phyloP scores from a whole-genome alignment of 2,113 vertebrate species.

The Rynchops niger region DNA sequence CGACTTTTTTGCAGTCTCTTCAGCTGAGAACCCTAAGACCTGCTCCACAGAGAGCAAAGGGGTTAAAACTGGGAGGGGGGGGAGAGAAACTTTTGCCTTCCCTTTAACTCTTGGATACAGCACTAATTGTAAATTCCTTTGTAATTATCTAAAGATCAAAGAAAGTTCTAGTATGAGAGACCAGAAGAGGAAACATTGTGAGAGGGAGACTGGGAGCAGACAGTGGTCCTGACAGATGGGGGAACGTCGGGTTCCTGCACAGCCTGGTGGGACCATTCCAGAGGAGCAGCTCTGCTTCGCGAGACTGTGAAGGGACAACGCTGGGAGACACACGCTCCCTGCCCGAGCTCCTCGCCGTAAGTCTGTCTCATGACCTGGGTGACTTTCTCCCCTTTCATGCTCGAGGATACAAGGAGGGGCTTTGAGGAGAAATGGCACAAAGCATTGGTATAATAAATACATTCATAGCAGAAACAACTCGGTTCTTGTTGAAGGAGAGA shows the following conservation, averaged over 20 bases:
- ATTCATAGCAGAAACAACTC: slow-evolving; percentile 74
- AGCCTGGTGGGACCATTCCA: not conserved
- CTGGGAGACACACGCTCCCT: not conserved
- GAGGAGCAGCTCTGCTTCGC: not conserved
- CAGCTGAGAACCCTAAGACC: not conserved
- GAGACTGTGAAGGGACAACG: not conserved
- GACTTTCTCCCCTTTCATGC: not conserved
- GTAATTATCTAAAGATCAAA: not conserved
- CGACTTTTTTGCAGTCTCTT: not conserved
- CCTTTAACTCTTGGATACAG: not conserved
- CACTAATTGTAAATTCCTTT: not conserved
- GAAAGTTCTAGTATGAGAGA: not conserved
- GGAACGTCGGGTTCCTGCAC: fast-evolving
- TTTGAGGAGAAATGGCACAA: not conserved
- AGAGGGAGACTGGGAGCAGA: not conserved
- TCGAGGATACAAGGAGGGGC: not conserved
- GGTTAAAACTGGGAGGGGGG: not conserved
- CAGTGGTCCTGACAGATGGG: fast-evolving
- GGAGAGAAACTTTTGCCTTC: not conserved
- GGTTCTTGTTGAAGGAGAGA: slow-evolving; percentile 70
- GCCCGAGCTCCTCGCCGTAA: fast-evolving
- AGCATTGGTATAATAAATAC: not conserved
- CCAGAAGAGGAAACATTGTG: not conserved
- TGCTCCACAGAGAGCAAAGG: not conserved
- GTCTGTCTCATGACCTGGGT: not conserved